Conservation (phyloP, 2,797 vertebrate species). For the Merluccius polli region DNA sequence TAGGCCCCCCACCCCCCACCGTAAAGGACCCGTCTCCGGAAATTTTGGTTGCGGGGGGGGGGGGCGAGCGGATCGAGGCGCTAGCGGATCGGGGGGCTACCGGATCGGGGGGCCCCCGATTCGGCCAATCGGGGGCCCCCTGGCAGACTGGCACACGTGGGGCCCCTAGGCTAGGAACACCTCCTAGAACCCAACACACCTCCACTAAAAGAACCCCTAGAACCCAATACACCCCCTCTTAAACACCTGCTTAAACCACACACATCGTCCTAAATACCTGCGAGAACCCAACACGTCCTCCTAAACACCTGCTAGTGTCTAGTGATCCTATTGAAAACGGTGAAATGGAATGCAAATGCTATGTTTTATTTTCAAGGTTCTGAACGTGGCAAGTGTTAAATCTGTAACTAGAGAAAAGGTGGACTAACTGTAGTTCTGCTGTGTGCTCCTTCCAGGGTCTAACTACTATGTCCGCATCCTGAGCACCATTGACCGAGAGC, state of each 20-base stretch:
- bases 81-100: too few relatives aligned
- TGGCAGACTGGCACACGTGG: too few relatives aligned
- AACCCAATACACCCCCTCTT: conserved; percentile 2
- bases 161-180: too few relatives aligned
- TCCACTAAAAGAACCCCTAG: neutral
- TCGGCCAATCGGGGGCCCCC: too few relatives aligned
- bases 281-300: neutral
- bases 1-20: too few relatives aligned
- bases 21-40: too few relatives aligned
- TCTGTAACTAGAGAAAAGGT: neutral
- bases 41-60: too few relatives aligned
- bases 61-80: too few relatives aligned
- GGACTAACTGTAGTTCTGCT: neutral
- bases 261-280: neutral
- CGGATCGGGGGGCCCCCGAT: too few relatives aligned
- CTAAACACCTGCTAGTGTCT: neutral
- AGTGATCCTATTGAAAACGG: neutral
- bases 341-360: neutral
- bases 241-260: neutral
- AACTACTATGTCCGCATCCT: conserved; percentile 95
- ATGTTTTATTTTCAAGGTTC: too few relatives aligned
- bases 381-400: too few relatives aligned
- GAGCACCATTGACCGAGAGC: conserved; percentile 93
- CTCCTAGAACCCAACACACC: too few relatives aligned
- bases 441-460: conserved; percentile 71